Base-by-base conservation (phyloP, 2,797 vertebrate genomes). In the Rachycentron canadum region DNA sequence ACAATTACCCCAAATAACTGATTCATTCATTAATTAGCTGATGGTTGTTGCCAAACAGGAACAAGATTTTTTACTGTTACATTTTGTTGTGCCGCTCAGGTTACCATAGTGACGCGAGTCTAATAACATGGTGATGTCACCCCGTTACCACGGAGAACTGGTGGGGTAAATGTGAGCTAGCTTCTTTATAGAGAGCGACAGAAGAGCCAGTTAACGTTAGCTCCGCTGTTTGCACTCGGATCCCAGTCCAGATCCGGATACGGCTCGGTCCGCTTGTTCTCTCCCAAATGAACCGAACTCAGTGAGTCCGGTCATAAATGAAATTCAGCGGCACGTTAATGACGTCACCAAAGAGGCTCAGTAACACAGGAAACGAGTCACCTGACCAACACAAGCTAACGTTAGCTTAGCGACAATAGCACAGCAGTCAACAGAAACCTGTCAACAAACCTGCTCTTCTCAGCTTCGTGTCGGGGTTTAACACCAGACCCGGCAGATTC, bases 391-490 rank as follows among this genome's bases (percentile, higher is more conserved):
- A 8, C 5, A 23, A 5, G 30, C 38, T 61, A 57, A 17, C 57
- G 6, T 55, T 62, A 73, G 63, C 77, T 71, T 67, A 68, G 77
- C 76, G 32, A 0, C 40, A 4, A 36, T 49, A 49, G 40, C 30
- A 25, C 26, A n/a, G 10, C 26, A 7, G 12, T 9, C 3, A 3
- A 36, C 2, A n/a, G 10, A 13, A 47, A 23, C 3, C 5, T 2
- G n/a, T n/a, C n/a, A 5, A 58, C 65, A 7, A 12, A 80, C 78
- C 78, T 64, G 61, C 0, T 5, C 6, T 11, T n/a, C 19, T 23
- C 8, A 3, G 43, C 13, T 47, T 47, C n/a, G 17, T 2, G 26
- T 28, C 50, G 1, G 26, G 7, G 8, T 21, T 0, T 5, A 41
- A 17, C 25, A 2, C 34, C 36, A 38, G 28, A 9, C 38, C 52